Conservation (phyloP, 1,140 invertebrate species). For the Drosophila quadrilineata region DNA sequence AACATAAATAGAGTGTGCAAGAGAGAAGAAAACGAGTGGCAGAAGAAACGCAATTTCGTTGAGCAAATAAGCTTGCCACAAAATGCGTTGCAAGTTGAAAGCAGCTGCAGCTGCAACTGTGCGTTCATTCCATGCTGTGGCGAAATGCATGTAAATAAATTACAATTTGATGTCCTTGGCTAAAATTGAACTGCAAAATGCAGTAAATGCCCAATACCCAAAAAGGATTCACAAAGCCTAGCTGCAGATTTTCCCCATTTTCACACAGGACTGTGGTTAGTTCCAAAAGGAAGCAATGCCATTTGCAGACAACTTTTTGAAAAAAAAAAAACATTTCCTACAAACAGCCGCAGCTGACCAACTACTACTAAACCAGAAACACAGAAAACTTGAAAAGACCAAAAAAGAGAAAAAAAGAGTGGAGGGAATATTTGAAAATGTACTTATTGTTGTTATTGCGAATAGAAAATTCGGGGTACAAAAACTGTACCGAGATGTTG, state of each 20-base stretch:
- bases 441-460: not conserved
- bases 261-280: not conserved
- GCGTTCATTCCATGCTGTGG: not conserved
- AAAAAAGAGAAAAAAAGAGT: not conserved
- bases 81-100: slow-evolving; percentile 33
- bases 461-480: not conserved
- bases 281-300: slow-evolving; percentile 15
- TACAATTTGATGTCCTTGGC: slow-evolving; percentile 50
- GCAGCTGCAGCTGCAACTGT: not conserved
- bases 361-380: not conserved
- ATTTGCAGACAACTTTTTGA: slow-evolving; percentile 29
- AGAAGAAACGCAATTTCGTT: slow-evolving; percentile 19
- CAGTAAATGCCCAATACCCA: slow-evolving; percentile 28
- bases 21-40: too few species aligned
- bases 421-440: slow-evolving; percentile 4
- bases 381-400: slow-evolving; percentile 1
- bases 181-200: slow-evolving; percentile 37
- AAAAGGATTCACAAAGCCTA: not conserved
- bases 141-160: slow-evolving; percentile 73
- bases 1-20: not conserved
- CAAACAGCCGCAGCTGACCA: not conserved
- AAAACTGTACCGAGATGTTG: slow-evolving; percentile 40
- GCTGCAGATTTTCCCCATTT: too few species aligned
- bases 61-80: slow-evolving; percentile 34
- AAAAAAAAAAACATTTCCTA: slow-evolving; percentile 20